A percentile compares a stretch with the other conserved stretches of the same genome.
These are phyloP conservation scores for Hypolimnas misippus DNA, from an alignment of 2,888 invertebrate species.

Conservation along the genomic window DNA sequence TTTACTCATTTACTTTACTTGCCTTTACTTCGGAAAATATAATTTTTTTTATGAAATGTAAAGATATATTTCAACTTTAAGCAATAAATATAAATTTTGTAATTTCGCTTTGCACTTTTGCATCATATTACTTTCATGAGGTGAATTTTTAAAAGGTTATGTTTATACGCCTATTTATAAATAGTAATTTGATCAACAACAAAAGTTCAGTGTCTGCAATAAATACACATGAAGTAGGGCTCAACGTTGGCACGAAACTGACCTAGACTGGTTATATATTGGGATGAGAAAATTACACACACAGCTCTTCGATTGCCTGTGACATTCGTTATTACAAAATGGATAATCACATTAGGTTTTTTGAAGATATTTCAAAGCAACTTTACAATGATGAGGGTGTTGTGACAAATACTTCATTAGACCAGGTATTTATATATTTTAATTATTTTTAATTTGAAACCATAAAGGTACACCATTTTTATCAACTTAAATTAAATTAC, in stretches of 20 bases:
- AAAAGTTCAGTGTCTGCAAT: conserved; percentile 19
- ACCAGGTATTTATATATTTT: conserved; percentile 60
- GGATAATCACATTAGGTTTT: conserved; percentile 70
- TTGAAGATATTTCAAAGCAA: conserved; percentile 64
- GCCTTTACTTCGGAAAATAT: neutral
- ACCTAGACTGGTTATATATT: conserved; percentile 23
- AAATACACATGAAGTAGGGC: conserved; percentile 22
- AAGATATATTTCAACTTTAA: neutral
- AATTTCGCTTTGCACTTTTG: neutral
- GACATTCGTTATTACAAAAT: conserved; percentile 48
- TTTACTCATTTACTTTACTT: neutral
- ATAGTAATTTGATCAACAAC: conserved; percentile 14
- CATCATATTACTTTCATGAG: neutral
- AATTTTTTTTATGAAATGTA: neutral
- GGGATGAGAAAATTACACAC: conserved; percentile 20
- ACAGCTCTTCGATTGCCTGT: neutral
- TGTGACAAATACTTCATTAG: conserved; percentile 67
- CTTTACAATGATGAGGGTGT: conserved; percentile 85
- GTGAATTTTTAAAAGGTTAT: neutral
- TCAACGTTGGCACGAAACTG: conserved; percentile 28
- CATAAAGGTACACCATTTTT: neutral
- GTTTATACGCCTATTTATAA: conserved; percentile 11
- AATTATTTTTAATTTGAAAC: conserved; percentile 4
- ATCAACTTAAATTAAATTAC: neutral
- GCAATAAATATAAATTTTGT: neutral